Conservation (phyloP, 2,113 vertebrate species). For the Pomatostomus ruficeps region DNA sequence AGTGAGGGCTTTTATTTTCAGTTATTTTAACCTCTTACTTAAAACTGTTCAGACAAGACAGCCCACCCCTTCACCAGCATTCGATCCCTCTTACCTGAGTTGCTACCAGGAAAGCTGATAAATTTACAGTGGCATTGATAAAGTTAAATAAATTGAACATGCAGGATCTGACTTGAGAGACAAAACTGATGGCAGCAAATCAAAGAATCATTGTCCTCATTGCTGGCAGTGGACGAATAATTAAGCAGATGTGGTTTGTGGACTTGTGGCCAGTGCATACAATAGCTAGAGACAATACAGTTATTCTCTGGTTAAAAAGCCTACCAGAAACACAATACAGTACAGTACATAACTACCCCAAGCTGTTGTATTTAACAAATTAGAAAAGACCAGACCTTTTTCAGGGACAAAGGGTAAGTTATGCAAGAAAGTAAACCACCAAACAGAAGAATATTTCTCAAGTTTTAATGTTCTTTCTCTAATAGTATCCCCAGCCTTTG, state of each 20-base stretch:
- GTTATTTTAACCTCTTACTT: background rate
- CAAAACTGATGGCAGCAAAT: constrained; percentile 2
- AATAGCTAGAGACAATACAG: constrained; percentile 19
- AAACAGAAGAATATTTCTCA: background rate
- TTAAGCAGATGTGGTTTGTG: constrained; percentile 47
- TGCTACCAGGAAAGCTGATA: background rate
- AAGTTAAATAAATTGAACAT: background rate
- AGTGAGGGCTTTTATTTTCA: background rate
- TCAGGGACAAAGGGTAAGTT: background rate
- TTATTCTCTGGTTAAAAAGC: constrained; percentile 20
- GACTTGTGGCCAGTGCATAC: constrained; percentile 33
- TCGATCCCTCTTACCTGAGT: background rate
- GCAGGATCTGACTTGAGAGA: background rate
- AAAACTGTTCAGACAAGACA: background rate
- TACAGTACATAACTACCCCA: constrained; percentile 27
- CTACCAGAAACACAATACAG: background rate
- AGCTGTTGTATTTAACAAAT: constrained; percentile 16
- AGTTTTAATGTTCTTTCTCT: background rate
- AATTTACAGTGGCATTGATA: background rate
- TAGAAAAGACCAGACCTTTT: background rate
- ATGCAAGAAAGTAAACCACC: constrained; percentile 21
- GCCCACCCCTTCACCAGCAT: background rate
- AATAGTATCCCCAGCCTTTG: background rate
- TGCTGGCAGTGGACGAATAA: constrained; percentile 46
- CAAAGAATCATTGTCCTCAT: constrained; percentile 45